Evolutionary conservation across 2,888 invertebrate species (phyloP).

Genomic region (Latheticus oryzae): DNA sequence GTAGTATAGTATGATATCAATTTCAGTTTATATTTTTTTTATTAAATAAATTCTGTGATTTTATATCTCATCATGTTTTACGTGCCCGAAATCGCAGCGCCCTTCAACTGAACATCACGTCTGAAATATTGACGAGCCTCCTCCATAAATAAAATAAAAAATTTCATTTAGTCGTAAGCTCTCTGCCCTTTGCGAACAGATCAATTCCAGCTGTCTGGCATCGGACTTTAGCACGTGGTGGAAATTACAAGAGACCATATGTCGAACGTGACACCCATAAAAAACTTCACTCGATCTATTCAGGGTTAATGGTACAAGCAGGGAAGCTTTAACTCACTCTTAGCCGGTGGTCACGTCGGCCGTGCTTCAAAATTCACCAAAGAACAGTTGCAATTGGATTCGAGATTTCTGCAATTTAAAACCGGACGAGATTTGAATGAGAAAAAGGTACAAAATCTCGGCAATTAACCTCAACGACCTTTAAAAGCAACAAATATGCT

Average conservation of each 20-base stretch:
- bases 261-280: slow-evolving; percentile 45
- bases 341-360: slow-evolving; percentile 29
- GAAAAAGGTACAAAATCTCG: slow-evolving; percentile 17
- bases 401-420: slow-evolving; percentile 9
- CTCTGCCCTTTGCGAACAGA: slow-evolving; percentile 26
- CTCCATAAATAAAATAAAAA: slow-evolving; percentile 37
- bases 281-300: slow-evolving; percentile 40
- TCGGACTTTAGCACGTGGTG: slow-evolving; percentile 39
- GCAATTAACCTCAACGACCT: slow-evolving; percentile 10
- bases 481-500: slow-evolving; percentile 18
- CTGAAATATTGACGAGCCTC: slow-evolving; percentile 18
- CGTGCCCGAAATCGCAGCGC: slow-evolving; percentile 11
- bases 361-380: slow-evolving; percentile 26
- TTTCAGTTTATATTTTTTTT: no score
- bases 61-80: no score
- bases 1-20: no score
- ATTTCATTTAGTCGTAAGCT: slow-evolving; percentile 28
- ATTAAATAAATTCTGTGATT: no score
- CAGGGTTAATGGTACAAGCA: slow-evolving; percentile 40
- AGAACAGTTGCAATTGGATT: slow-evolving; percentile 18
- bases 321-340: slow-evolving; percentile 34
- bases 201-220: slow-evolving; percentile 37
- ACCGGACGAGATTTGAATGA: slow-evolving; percentile 28
- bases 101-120: slow-evolving; percentile 25
- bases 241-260: slow-evolving; percentile 43